These are phyloP conservation scores for Sula dactylatra DNA, from an alignment of 2,113 vertebrate species.

Conservation along the genomic window DNA sequence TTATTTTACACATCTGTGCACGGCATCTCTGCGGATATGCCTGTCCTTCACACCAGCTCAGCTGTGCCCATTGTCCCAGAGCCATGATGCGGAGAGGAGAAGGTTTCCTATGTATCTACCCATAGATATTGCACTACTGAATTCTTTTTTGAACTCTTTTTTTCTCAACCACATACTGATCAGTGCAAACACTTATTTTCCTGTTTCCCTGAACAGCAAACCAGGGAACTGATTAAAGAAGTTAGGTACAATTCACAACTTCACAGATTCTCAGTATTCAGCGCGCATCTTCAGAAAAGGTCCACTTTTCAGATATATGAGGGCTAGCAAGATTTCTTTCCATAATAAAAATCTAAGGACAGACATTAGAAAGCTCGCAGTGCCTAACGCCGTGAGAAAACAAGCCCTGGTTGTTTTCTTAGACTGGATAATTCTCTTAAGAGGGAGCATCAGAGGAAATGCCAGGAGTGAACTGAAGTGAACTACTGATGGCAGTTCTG, in stretches of 20 bases:
- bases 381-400: not conserved
- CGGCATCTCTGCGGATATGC: not conserved
- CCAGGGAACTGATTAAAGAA: not conserved
- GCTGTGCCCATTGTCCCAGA: not conserved
- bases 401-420: not conserved
- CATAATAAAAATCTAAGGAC: not conserved
- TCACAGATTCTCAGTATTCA: not conserved
- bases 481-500: not conserved
- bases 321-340: not conserved
- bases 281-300: not conserved
- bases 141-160: not conserved
- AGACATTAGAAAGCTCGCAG: not conserved
- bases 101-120: not conserved
- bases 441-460: not conserved
- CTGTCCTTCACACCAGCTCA: not conserved
- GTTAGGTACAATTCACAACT: not conserved
- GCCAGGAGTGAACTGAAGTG: not conserved
- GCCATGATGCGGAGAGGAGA: not conserved
- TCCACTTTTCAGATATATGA: not conserved
- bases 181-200: not conserved
- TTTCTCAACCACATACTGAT: not conserved
- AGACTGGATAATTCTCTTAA: not conserved
- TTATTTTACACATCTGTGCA: not conserved
- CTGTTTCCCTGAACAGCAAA: not conserved
- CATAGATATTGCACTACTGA: not conserved